phyloP scores from a whole-genome alignment of 2,888 invertebrate species.

The Ecliptopera silaceata region DNA sequence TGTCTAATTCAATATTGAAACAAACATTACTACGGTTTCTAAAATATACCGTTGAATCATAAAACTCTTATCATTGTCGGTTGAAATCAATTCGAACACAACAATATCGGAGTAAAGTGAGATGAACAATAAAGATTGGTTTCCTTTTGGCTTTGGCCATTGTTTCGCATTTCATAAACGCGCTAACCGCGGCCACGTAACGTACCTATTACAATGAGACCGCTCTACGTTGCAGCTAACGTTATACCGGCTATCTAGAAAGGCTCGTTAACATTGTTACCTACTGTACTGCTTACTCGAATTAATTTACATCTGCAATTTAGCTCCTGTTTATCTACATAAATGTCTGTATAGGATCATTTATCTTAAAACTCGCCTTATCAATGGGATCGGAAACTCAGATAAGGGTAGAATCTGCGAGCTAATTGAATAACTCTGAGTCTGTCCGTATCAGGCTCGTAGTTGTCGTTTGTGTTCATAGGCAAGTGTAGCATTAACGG shows the following conservation, averaged over 20 bases:
- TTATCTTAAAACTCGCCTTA: constrained; percentile 32
- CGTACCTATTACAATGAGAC: constrained; percentile 33
- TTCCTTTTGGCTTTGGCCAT: constrained; percentile 61
- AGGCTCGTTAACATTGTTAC: constrained; percentile 43
- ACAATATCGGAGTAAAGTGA: constrained; percentile 65
- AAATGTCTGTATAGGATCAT: constrained; percentile 32
- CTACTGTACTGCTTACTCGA: constrained; percentile 38
- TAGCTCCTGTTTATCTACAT: constrained; percentile 31
- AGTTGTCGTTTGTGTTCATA: constrained; percentile 32
- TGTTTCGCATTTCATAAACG: constrained; percentile 69
- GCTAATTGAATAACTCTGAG: constrained; percentile 32
- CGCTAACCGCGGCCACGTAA: constrained; percentile 52
- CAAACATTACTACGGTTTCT: constrained; percentile 64
- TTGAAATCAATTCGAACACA: constrained; percentile 68
- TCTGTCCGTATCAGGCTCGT: constrained; percentile 29
- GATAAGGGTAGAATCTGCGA: constrained; percentile 24
- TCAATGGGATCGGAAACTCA: constrained; percentile 34
- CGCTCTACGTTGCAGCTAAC: constrained; percentile 31
- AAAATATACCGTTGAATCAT: constrained; percentile 67
- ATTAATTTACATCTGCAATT: constrained; percentile 33
- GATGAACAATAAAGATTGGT: constrained; percentile 71
- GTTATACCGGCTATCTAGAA: constrained; percentile 39
- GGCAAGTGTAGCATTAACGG: constrained; percentile 34
- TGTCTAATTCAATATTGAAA: constrained; percentile 67
- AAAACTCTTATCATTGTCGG: constrained; percentile 69